Base-by-base conservation (phyloP, 2,797 vertebrate genomes). In the Rousettus madagascariensis region DNA sequence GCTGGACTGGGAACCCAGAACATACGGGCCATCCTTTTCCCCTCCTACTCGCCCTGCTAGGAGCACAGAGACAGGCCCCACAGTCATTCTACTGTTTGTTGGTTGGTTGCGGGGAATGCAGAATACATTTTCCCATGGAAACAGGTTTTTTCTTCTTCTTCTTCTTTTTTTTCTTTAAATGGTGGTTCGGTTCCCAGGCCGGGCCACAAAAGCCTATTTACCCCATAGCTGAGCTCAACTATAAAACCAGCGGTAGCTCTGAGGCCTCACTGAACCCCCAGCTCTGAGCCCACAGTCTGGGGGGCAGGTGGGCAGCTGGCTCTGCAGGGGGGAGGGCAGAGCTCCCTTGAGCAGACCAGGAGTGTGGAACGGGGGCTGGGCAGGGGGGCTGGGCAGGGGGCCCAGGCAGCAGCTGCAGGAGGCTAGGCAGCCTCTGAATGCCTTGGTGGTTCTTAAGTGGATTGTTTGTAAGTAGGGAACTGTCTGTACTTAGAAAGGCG, bases 391-490 rank as follows among this genome's bases (percentile, higher is more conserved):
- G 77, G 96, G 94, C 95, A 97, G 94, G 96, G 96, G 96, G 92
- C 92, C 96, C 61, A 6, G 95, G 88, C 69, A 1, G 97, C 97
- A 97, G 97, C 97, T 97, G 97, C 97, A 88, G 95, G 95, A 95
- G 97, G 90, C 95, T 90, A 83, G 74, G 95, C 95, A 78, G 95
- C 82, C 90, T 96, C 96, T 97, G 97, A 97, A 97, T 97, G 97
- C 97, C 95, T 95, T 95, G 95, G 95, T 96, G 97, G 97, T 96
- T 97, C 96, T 97, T 95, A 97, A 97, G 97, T 97, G 97, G 97
- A 96, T 97, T 97, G 97, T 97, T 97, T 97, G 96, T 97, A 97
- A 97, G 97, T 96, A 95, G 97, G 97, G 97, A 96, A 97, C 97
- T 95, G 97, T 97, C 97, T 97, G 97, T 97, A 92, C 95, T 97